Base-by-base conservation (phyloP, 2,113 vertebrate species). In the Cathartes aura region DNA sequence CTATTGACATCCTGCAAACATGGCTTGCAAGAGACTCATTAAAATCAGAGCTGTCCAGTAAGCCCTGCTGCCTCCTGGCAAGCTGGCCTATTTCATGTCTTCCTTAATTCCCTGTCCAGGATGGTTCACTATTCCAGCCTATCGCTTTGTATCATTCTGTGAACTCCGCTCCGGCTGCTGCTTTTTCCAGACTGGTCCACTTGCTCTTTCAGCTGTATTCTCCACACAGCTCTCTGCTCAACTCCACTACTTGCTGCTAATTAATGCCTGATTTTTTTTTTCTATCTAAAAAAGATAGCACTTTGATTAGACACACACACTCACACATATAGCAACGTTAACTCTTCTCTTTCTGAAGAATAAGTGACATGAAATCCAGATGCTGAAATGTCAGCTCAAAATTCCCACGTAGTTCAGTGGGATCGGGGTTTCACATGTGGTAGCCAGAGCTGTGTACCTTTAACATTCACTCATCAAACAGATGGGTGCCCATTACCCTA, bases 251-350 rank as follows among this genome's bases (percentile, higher is more conserved):
- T 96, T 59, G 15, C 85, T 90, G 80, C 87, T 98, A 91, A 97
- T 97, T 97, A 94, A 94, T 89, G 78, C 82, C 89, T 96, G 83
- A 55, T 29, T 74, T 90, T 92, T 82, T 42, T 75, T 84, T 75
- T 79, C 81, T 82, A 47, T 87, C 52, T 59, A 67, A 95, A 96
- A 89, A 67, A 78, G 80, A 68, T 89, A 93, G 53, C 64, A 30
- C 71, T 94, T 85, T 82, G 75, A 90, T 91, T 96, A 88, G 56
- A 42, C 26, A 20, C 40, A 73, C 50, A 24, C 26, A 29, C 34
- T 45, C 12, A n/a, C 20, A 71, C 36, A 50, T 3, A 82, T 67
- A 59, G 56, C 32, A 75, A 15, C 29, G 21, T 96, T 88, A 91
- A 48, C 91, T 78, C 92, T 83, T 70, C n/a, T 27, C 18, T 23